Base-by-base conservation (phyloP, 1,140 invertebrate species). In the Drosophila orena region DNA sequence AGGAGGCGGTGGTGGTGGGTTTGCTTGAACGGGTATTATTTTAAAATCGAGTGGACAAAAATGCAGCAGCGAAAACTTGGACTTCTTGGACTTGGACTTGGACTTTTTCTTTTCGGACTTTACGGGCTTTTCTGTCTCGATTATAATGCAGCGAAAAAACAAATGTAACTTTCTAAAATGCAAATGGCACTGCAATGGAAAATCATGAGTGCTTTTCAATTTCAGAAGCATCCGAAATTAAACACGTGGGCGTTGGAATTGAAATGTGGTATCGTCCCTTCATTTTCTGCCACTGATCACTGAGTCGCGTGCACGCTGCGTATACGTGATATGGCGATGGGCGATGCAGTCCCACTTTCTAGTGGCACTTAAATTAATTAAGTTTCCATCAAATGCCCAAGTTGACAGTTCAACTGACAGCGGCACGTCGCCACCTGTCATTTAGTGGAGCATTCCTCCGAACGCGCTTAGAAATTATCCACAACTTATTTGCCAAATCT, bases 121-220 rank as follows among this genome's bases (percentile, higher is more conserved):
- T 69, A 42, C 42, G 54, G 37, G 40, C n/a, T 54, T 76, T 80
- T 76, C 56, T 59, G 59, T 40, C 59, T 64, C 17, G 65, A 49
- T 81, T 65, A 61, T 66, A 81, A 78, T 88, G 83, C 83, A 86
- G 78, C 57, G 53, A 68, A 77, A 78, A 79, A 84, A 88, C 71
- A 83, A 66, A 75, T 83, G 71, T 88, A 79, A 83, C 83, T 88
- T 88, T 88, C 83, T 88, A 88, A 88, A 88, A 88, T 88, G 83
- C 83, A 79, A 88, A 88, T 86, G 34, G 42, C 65, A 79, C 30
- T 88, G 84, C 83, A 88, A 73, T 85, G 79, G 84, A 81, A 85
- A 88, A 86, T 83, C 81, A 81, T 70, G 81, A 81, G 64, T 74
- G 73, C 57, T 86, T 85, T 85, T 81, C 74, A 85, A 81, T 78